Percentiles rank a stretch among this genome's conserved stretches.
These are phyloP conservation scores for Caradrina clavipalpis DNA, from an alignment of 2,888 invertebrate species.

Conservation along the genomic window DNA sequence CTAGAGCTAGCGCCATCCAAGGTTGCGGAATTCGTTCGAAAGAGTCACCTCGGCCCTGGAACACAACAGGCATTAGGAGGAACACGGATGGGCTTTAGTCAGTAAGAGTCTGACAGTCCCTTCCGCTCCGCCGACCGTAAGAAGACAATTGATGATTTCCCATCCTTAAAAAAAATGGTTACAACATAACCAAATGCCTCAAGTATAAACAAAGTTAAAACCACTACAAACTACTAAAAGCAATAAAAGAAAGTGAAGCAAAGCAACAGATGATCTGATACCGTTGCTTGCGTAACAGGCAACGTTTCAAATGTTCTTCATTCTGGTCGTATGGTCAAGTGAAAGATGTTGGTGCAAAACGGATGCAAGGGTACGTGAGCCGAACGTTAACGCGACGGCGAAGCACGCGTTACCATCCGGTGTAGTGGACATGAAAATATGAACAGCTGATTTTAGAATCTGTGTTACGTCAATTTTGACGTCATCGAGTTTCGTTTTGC, in stretches of 20 bases:
- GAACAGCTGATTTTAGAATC: slow-evolving; percentile 54
- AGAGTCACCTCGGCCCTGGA: too few species aligned
- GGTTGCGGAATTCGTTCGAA: too few species aligned
- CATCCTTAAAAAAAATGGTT: too few species aligned
- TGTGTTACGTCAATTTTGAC: slow-evolving; percentile 54
- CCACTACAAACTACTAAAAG: not conserved
- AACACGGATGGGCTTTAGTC: too few species aligned
- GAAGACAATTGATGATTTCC: too few species aligned
- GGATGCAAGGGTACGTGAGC: slow-evolving; percentile 80
- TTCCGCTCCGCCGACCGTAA: too few species aligned
- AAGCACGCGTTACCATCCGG: slow-evolving; percentile 49
- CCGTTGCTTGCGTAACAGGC: slow-evolving; percentile 85
- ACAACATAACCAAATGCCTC: too few species aligned
- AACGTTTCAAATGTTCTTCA: slow-evolving; percentile 82
- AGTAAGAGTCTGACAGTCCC: too few species aligned
- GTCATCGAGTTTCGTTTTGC: slow-evolving; percentile 23
- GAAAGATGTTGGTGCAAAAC: slow-evolving; percentile 88
- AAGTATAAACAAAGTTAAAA: slow-evolving; percentile 21
- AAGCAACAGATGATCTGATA: slow-evolving; percentile 68
- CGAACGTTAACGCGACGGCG: slow-evolving; percentile 56
- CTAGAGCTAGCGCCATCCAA: too few species aligned
- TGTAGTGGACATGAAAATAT: slow-evolving; percentile 45
- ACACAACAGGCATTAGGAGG: too few species aligned
- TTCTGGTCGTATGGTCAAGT: slow-evolving; percentile 81
- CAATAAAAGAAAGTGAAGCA: slow-evolving; percentile 84